phyloP scores from a whole-genome alignment of 2,113 vertebrate genomes.

The Phrynocephalus versicolor region DNA sequence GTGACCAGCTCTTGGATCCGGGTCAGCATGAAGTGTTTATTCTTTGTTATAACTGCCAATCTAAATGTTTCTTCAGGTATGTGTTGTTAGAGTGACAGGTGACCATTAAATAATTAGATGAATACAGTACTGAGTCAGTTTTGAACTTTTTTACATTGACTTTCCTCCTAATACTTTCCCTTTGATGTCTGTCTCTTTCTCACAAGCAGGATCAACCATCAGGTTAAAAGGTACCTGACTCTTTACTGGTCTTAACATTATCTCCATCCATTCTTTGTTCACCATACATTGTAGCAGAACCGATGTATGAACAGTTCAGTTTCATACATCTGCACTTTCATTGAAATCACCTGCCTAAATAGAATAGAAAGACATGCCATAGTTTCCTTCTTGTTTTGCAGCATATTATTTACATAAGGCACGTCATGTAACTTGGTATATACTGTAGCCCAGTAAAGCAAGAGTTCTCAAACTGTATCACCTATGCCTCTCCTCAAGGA shows the following conservation, averaged over 20 bases:
- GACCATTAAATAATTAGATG: not conserved
- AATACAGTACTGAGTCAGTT: conserved; percentile 1
- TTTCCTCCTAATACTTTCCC: conserved; percentile 78
- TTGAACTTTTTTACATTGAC: conserved; percentile 41
- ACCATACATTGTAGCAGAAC: conserved; percentile 72
- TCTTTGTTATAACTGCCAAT: not conserved
- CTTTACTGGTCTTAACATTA: conserved; percentile 78
- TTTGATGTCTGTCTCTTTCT: conserved; percentile 87
- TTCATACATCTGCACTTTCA: conserved; percentile 75
- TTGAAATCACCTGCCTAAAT: conserved; percentile 58
- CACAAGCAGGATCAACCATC: conserved; percentile 98
- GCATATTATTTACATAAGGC: conserved; percentile 46
- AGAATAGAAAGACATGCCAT: conserved; percentile 63
- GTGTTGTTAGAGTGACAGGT: not conserved
- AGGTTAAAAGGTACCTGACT: conserved; percentile 97
- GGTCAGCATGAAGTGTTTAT: not conserved
- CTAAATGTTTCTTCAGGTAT: not conserved
- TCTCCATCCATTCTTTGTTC: conserved; percentile 76
- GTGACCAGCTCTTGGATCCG: not conserved
- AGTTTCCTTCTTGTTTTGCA: conserved; percentile 62
- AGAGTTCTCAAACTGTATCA: conserved; percentile 32
- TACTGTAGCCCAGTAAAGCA: conserved; percentile 38
- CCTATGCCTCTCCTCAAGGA: not conserved
- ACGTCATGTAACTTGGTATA: conserved; percentile 57
- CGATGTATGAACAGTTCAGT: conserved; percentile 74